Percentiles rank a stretch among this genome's conserved stretches.
Evolutionary conservation across 2,113 vertebrate genomes (phyloP).

Genomic region (Callaeas wilsoni): DNA sequence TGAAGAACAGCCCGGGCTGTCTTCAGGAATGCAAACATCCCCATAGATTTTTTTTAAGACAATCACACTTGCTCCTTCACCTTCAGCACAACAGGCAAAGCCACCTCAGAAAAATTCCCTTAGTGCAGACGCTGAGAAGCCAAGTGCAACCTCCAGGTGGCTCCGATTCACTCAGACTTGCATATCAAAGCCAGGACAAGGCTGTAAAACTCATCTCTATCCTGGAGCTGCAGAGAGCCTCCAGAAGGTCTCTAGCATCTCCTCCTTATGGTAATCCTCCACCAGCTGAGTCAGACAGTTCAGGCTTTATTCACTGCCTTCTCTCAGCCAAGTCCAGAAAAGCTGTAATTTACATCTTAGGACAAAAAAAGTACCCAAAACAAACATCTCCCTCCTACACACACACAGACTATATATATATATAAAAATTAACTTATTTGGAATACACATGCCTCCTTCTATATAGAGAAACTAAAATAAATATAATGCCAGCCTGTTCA

Average conservation of each 20-base stretch:
- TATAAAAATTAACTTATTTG: not conserved
- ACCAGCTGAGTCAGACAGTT: not conserved
- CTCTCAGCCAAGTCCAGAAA: not conserved
- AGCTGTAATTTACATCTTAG: conserved; percentile 1
- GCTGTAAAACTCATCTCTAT: not conserved
- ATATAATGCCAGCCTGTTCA: conserved; percentile 1
- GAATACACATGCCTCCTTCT: not conserved
- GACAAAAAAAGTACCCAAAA: not conserved
- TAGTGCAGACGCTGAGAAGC: not conserved
- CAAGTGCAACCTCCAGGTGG: not conserved
- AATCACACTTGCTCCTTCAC: not conserved
- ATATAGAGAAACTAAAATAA: conserved; percentile 40
- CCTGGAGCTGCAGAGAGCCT: not conserved
- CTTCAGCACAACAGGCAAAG: not conserved
- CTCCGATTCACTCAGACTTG: not conserved
- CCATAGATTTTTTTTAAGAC: not conserved
- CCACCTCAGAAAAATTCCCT: not conserved
- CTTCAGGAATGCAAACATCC: not conserved
- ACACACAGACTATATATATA: not conserved
- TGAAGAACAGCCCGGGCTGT: not conserved
- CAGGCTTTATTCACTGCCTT: not conserved
- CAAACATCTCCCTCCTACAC: not conserved
- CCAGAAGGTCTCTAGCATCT: not conserved
- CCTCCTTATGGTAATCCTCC: not conserved
- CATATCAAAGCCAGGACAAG: not conserved